Percentiles rank a stretch among this genome's conserved stretches.
These are phyloP conservation scores for Drosophila ironensis DNA, from an alignment of 1,140 invertebrate species.

Conservation along the genomic window DNA sequence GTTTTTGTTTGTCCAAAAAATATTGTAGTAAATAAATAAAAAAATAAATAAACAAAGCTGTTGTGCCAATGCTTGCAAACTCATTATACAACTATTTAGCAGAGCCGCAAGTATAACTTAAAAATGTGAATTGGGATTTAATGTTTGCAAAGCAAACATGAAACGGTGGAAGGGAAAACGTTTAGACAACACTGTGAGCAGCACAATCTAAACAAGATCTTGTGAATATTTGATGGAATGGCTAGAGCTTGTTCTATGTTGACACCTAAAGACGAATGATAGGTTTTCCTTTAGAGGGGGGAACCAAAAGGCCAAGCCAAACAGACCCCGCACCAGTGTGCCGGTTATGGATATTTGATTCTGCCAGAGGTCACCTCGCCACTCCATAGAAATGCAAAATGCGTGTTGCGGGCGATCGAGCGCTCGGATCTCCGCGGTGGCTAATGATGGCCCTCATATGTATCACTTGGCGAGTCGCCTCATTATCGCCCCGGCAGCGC, in stretches of 20 bases:
- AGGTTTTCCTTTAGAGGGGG: too few relatives aligned
- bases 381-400: constrained; percentile 57
- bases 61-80: background rate
- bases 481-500: constrained; percentile 29
- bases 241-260: too few relatives aligned
- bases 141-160: too few relatives aligned
- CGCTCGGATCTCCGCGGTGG: constrained; percentile 11
- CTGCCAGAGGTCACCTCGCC: constrained; percentile 49
- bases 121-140: too few relatives aligned
- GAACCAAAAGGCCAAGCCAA: background rate
- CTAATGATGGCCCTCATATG: constrained; percentile 63
- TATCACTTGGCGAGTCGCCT: constrained; percentile 4
- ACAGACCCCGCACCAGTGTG: constrained; percentile 37
- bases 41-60: too few relatives aligned
- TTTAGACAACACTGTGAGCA: too few relatives aligned
- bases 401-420: constrained; percentile 39
- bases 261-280: too few relatives aligned
- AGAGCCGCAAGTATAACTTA: background rate
- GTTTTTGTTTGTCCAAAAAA: background rate
- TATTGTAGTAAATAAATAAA: background rate
- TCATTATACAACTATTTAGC: background rate
- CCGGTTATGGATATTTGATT: constrained; percentile 41
- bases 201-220: too few relatives aligned
- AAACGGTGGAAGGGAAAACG: too few relatives aligned
- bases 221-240: too few relatives aligned